Evolutionary conservation across 2,797 vertebrate genomes (phyloP).

Genomic region (Eulemur albifrons): DNA sequence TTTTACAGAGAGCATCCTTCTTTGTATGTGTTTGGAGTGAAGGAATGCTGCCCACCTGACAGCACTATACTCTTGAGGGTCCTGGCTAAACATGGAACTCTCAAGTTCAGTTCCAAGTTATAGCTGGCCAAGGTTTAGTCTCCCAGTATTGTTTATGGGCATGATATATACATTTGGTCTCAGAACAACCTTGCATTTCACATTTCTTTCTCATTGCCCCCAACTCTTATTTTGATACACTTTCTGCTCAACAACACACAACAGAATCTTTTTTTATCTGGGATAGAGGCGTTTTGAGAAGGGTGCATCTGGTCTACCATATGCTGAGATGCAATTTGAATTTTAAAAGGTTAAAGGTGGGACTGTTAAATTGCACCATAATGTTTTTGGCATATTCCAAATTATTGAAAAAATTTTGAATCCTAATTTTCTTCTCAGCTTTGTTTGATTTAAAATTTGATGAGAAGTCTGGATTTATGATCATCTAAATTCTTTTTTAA

Average conservation of each 20-base stretch:
- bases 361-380: neutral
- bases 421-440: neutral
- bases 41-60: neutral
- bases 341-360: conserved; percentile 10
- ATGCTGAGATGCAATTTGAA: neutral
- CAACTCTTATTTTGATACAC: neutral
- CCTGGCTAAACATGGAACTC: neutral
- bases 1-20: neutral
- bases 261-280: neutral
- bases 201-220: neutral
- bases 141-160: neutral
- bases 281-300: neutral
- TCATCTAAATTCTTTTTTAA: neutral
- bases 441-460: conserved; percentile 33
- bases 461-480: neutral
- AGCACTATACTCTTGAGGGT: neutral
- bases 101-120: neutral
- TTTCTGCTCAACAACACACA: neutral
- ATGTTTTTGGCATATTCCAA: neutral
- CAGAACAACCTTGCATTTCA: neutral
- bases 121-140: neutral
- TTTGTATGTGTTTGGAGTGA: neutral
- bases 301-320: neutral
- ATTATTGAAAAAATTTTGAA: neutral
- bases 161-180: neutral